A percentile compares a stretch with the other conserved stretches of the same genome.
Evolutionary conservation across 2,113 vertebrate species (phyloP).

Genomic region (Rattus norvegicus): DNA sequence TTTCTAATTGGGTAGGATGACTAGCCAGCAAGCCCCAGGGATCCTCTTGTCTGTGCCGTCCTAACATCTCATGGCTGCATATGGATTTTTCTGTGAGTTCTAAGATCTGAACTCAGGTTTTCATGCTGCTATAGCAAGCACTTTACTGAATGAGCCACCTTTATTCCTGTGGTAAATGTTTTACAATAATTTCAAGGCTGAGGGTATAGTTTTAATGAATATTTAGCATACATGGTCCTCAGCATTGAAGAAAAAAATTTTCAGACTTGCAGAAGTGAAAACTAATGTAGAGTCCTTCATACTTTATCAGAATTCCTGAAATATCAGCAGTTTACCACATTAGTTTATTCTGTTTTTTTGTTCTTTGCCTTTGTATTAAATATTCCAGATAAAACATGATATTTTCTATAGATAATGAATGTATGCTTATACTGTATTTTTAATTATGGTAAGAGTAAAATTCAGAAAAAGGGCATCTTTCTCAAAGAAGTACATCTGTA

Average conservation of each 20-base stretch:
- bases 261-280: conserved; percentile 3
- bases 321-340: conserved; percentile 1
- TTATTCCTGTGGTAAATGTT: neutral
- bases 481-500: neutral
- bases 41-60: neutral
- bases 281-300: neutral
- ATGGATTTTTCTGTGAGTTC: neutral
- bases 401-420: neutral
- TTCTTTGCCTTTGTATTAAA: neutral
- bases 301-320: neutral
- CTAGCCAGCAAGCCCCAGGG: no score
- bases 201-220: neutral
- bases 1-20: neutral
- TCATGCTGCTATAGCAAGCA: neutral
- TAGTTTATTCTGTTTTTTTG: neutral
- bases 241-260: neutral
- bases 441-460: neutral
- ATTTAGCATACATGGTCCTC: neutral
- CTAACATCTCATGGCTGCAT: neutral
- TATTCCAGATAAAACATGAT: neutral
- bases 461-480: neutral
- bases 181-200: neutral
- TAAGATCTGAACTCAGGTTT: neutral
- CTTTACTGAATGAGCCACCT: neutral
- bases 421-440: neutral